A percentile compares a stretch with the other conserved stretches of the same genome.
Conservation (phyloP, 2,888 invertebrate species). For the Drosophila meridiana region DNA sequence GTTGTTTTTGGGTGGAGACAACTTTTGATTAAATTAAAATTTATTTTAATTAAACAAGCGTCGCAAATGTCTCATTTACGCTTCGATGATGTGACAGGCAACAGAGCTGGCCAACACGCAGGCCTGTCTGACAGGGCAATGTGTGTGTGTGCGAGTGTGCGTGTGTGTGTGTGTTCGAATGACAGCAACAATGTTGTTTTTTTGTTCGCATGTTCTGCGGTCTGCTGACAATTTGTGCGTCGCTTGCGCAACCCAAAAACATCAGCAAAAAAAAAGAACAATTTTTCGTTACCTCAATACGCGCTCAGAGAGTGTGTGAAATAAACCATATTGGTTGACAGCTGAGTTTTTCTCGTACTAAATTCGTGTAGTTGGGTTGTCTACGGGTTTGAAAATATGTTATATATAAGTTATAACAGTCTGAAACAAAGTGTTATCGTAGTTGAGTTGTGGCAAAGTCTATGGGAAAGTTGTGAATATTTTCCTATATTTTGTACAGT, state of each 20-base stretch:
- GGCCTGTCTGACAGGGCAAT: slow-evolving; percentile 23
- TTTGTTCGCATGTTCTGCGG: slow-evolving; percentile 72
- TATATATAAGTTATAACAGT: neutral
- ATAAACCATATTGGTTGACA: neutral
- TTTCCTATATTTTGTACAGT: too few relatives aligned
- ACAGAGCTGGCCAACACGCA: slow-evolving; percentile 37
- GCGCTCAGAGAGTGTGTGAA: slow-evolving; percentile 4
- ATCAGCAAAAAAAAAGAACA: neutral
- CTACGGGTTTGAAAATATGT: neutral
- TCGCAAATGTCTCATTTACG: slow-evolving; percentile 83
- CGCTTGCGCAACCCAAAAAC: neutral
- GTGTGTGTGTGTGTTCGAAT: slow-evolving; percentile 5
- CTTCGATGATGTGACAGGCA: slow-evolving; percentile 79
- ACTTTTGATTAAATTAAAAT: slow-evolving; percentile 83
- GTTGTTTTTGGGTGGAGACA: slow-evolving; percentile 45
- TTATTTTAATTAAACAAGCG: slow-evolving; percentile 83
- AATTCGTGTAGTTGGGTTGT: neutral
- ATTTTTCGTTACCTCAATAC: slow-evolving; percentile 23
- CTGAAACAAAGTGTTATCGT: neutral
- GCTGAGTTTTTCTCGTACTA: neutral
- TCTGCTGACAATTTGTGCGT: slow-evolving; percentile 65
- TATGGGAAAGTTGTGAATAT: neutral
- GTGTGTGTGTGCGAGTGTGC: neutral
- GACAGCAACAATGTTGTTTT: slow-evolving; percentile 58
- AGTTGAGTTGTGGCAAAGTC: neutral